These are phyloP conservation scores for Phymatocera aterrima DNA, from an alignment of 2,888 invertebrate species.

Conservation along the genomic window DNA sequence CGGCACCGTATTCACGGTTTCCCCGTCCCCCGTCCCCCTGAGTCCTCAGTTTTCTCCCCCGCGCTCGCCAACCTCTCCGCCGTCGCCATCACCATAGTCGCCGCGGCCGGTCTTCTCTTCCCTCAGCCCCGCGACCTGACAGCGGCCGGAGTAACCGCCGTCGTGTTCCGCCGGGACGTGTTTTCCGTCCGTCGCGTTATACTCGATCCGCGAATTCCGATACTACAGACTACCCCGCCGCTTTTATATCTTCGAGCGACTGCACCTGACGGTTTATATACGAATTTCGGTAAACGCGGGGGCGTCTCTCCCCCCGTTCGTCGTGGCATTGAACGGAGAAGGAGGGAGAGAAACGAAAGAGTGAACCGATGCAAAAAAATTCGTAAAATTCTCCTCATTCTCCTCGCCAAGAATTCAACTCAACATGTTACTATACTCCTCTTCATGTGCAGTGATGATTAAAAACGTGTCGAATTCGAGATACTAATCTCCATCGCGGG, in stretches of 20 bases:
- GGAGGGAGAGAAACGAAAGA: no score
- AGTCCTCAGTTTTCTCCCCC: slow-evolving; percentile 39
- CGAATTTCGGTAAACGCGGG: background rate
- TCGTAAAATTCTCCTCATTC: no score
- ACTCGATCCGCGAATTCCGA: background rate
- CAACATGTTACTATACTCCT: no score
- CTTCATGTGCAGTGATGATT: background rate
- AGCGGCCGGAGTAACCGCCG: slow-evolving; percentile 20
- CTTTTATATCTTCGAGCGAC: background rate
- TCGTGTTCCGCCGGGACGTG: slow-evolving; percentile 25
- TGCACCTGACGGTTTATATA: background rate
- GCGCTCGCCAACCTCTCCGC: slow-evolving; percentile 24
- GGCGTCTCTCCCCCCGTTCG: background rate
- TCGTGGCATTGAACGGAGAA: background rate
- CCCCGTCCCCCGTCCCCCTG: background rate
- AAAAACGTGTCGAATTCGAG: background rate
- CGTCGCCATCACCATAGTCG: slow-evolving; percentile 8
- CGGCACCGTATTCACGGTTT: background rate
- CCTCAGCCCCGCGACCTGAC: background rate
- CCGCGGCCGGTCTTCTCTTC: background rate
- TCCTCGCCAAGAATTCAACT: no score
- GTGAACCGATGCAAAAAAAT: no score
- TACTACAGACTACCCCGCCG: background rate
- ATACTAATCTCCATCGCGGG: background rate
- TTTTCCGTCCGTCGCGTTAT: background rate